A percentile compares a stretch with the other conserved stretches of the same genome.
These are phyloP conservation scores for Bradypodion pumilum DNA, from an alignment of 2,797 vertebrate genomes.

Conservation along the genomic window DNA sequence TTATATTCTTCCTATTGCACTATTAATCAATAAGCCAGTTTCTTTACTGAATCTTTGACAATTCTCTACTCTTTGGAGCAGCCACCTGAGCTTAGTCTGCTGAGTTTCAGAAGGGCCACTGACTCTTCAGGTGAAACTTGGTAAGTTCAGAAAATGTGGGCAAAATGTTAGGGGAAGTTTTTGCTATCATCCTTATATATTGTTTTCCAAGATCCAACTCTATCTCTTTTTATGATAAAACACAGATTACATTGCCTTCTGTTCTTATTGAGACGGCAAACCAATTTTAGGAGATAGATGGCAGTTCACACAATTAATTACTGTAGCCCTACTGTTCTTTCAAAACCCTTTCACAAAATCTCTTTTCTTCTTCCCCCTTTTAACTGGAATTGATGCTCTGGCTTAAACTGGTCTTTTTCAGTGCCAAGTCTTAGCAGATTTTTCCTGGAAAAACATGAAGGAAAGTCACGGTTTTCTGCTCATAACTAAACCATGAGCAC, in stretches of 20 bases:
- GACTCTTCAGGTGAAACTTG: neutral
- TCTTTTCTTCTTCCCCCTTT: neutral
- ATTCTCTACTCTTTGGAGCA: neutral
- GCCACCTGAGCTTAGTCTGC: neutral
- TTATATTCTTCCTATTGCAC: neutral
- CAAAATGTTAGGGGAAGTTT: neutral
- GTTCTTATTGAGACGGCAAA: neutral
- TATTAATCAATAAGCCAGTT: neutral
- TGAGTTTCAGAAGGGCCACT: neutral
- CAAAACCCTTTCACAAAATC: neutral
- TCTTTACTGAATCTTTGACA: neutral
- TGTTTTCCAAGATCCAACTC: too few species aligned
- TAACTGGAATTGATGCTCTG: neutral
- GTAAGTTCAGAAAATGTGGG: neutral
- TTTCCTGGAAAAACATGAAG: constrained; percentile 11
- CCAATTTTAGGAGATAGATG: neutral
- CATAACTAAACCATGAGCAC: neutral
- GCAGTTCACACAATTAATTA: neutral
- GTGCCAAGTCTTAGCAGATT: neutral
- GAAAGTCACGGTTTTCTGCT: constrained; percentile 37
- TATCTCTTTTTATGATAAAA: neutral
- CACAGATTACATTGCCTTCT: neutral
- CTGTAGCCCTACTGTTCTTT: neutral
- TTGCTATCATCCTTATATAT: neutral
- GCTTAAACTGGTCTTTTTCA: neutral